These are phyloP conservation scores for Saguinus imperator DNA, from an alignment of 2,113 vertebrate genomes.

Conservation along the genomic window DNA sequence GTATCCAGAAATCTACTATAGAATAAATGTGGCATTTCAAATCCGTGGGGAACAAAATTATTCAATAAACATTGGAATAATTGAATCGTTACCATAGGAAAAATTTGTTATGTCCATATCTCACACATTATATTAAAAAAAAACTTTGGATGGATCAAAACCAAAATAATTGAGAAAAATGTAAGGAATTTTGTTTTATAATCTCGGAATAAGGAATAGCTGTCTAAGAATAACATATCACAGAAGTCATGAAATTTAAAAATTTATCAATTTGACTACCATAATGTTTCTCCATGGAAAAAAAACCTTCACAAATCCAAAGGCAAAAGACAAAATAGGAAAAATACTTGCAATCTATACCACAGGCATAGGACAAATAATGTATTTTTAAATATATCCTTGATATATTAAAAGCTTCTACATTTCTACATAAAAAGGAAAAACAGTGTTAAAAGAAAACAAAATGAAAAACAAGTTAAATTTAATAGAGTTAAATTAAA, in stretches of 20 bases:
- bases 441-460: not conserved
- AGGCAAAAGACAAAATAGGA: slow-evolving; percentile 29
- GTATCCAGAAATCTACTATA: slow-evolving; percentile 18
- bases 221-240: slow-evolving; percentile 27
- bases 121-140: slow-evolving; percentile 35
- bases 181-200: slow-evolving; percentile 38
- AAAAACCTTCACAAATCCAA: slow-evolving; percentile 36
- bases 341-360: slow-evolving; percentile 37
- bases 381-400: not conserved
- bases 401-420: not conserved
- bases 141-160: slow-evolving; percentile 9
- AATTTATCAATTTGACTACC: slow-evolving; percentile 38
- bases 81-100: not conserved
- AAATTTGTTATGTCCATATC: not conserved
- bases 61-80: slow-evolving; percentile 13
- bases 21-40: slow-evolving; percentile 35
- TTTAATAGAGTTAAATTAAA: too few species aligned
- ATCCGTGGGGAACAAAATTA: not conserved
- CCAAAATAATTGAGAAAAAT: slow-evolving; percentile 48
- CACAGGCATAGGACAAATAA: not conserved
- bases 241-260: slow-evolving; percentile 25
- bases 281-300: slow-evolving; percentile 9
- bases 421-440: not conserved
- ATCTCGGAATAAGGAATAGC: slow-evolving; percentile 30
- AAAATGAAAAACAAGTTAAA: too few species aligned